phyloP scores from a whole-genome alignment of 2,113 vertebrate genomes.

The Psittacula cyanocephala region DNA sequence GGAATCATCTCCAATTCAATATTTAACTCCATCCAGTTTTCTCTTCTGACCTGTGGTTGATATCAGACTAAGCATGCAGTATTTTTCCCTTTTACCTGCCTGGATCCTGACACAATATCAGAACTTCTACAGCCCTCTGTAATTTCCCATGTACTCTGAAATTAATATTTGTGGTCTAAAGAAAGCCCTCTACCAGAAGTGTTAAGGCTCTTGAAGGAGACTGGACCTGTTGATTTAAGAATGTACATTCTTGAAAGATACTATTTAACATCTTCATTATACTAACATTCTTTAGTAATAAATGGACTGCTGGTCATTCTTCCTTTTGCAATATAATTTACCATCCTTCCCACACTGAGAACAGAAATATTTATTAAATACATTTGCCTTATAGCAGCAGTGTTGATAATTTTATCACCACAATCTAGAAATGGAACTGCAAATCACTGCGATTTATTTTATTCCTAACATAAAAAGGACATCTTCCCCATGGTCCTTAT shows the following conservation, averaged over 20 bases:
- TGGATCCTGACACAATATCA: not conserved
- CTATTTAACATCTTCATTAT: not conserved
- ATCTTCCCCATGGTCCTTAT: conserved; percentile 56
- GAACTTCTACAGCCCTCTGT: not conserved
- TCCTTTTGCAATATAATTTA: not conserved
- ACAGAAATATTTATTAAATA: conserved; percentile 52
- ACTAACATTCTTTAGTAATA: not conserved
- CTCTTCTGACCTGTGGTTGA: not conserved
- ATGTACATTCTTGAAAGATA: not conserved
- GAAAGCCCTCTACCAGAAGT: not conserved
- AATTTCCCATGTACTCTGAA: not conserved
- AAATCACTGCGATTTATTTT: conserved; percentile 49
- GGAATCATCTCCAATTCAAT: not conserved
- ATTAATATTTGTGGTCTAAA: not conserved
- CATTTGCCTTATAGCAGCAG: conserved; percentile 21
- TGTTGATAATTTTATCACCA: conserved; percentile 52
- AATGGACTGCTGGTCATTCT: not conserved
- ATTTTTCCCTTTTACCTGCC: not conserved
- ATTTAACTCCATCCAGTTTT: not conserved
- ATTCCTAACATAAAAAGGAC: conserved; percentile 18
- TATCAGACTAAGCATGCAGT: not conserved
- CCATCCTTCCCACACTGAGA: not conserved
- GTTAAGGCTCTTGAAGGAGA: not conserved
- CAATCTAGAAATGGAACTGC: conserved; percentile 25
- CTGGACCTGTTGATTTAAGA: not conserved